Evolutionary conservation across 2,888 invertebrate species (phyloP).

Genomic region (Drosophila setosimentum): DNA sequence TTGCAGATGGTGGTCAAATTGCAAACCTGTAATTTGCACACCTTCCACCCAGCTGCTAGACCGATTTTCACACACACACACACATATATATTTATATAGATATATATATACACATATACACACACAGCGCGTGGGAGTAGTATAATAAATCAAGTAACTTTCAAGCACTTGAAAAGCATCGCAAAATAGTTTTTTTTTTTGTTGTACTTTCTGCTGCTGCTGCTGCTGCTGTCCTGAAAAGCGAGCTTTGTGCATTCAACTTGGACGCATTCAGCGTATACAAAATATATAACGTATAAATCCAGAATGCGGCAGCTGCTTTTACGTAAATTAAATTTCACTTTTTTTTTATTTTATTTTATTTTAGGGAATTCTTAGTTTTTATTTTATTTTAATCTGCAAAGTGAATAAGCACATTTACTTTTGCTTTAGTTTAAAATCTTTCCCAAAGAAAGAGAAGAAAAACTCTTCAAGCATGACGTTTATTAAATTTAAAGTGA

Average conservation of each 20-base stretch:
- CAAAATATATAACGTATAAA: constrained; percentile 44
- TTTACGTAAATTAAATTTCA: constrained; percentile 76
- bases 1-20: constrained; percentile 65
- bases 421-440: constrained; percentile 39
- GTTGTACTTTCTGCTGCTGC: background rate
- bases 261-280: constrained; percentile 29
- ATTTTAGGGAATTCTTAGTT: constrained; percentile 1
- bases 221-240: constrained; percentile 32
- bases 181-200: constrained; percentile 56
- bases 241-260: constrained; percentile 57
- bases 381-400: constrained; percentile 67
- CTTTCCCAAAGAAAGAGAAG: constrained; percentile 26
- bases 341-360: constrained; percentile 50
- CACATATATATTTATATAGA: constrained; percentile 3
- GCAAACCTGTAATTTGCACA: constrained; percentile 73
- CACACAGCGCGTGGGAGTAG: constrained; percentile 39
- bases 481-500: constrained; percentile 79
- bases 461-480: constrained; percentile 58
- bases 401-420: constrained; percentile 76
- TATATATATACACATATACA: background rate
- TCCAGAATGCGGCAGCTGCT: constrained; percentile 60
- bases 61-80: constrained; percentile 44
- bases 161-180: constrained; percentile 74
- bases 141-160: constrained; percentile 79
- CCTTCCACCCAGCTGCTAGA: constrained; percentile 39